Percentiles rank a stretch among this genome's conserved stretches.
phyloP scores from a whole-genome alignment of 1,140 invertebrate genomes.

The Euwallacea similis region DNA sequence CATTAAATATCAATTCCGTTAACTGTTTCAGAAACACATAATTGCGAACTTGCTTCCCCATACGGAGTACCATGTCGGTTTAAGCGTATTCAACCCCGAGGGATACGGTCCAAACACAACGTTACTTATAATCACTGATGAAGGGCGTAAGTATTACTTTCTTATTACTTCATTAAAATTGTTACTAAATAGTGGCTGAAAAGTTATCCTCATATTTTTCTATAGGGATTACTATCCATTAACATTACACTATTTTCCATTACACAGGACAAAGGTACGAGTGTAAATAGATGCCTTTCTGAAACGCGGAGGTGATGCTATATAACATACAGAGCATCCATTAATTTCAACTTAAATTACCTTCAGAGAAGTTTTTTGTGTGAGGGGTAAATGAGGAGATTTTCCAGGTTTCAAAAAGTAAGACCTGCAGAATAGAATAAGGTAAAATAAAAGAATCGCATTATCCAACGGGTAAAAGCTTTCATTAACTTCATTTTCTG shows the following conservation, averaged over 20 bases:
- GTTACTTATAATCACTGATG: conserved; percentile 76
- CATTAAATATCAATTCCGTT: conserved; percentile 28
- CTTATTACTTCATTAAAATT: neutral
- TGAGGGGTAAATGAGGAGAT: neutral
- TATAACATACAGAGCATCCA: conserved; percentile 2
- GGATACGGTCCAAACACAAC: conserved; percentile 71
- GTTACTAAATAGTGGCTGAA: neutral
- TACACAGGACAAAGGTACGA: neutral
- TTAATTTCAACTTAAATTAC: conserved; percentile 12
- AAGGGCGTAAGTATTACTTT: conserved; percentile 68
- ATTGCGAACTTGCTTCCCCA: conserved; percentile 71
- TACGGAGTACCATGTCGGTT: conserved; percentile 74
- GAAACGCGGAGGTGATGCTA: neutral
- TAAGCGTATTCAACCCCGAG: conserved; percentile 78
- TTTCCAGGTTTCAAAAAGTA: neutral
- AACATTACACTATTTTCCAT: conserved; percentile 1
- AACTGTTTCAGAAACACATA: conserved; percentile 65
- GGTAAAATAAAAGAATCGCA: conserved; percentile 1
- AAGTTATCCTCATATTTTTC: too few relatives aligned
- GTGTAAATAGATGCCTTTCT: conserved; percentile 5
- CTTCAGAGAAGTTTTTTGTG: neutral
- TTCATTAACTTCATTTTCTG: conserved; percentile 1
- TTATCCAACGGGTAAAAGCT: conserved; percentile 6
- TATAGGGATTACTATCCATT: neutral
- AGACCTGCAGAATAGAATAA: neutral